Evolutionary conservation across 2,797 vertebrate genomes (phyloP), one percentile per base, ranked within the genome.

Genomic region (Gallirallus australis): DNA sequence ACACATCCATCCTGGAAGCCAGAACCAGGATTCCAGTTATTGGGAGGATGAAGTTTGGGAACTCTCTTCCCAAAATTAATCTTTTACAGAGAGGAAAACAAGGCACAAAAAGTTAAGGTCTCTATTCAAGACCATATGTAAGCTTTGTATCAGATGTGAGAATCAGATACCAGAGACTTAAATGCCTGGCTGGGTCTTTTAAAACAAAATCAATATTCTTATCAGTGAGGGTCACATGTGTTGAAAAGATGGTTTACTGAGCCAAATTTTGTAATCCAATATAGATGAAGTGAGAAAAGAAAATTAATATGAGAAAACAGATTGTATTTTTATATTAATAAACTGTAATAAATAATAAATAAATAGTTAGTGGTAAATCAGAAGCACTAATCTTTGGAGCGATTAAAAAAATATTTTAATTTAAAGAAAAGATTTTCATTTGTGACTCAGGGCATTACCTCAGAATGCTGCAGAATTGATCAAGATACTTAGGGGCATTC

Each of bases 131-230:
- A 71, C 71, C 8, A 39, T 61, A 28, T 8, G 39, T 39, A 40
- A 81, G 20, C 6, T 83, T 83, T 90, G 24, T 57, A 23, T 50
- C 50, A 81, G 53, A 82, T 19, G 39, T 53, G 4, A 28, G 57
- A 80, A 71, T 87, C 24, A 60, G 27, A 80, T 47, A 78, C 12
- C 2, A 2, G 28, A 78, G 33, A 53, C 24, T 75, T 77, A 85
- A 87, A 82, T 81, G 23, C 9, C 60, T 56, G n/a, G 18, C 9
- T 27, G 70, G 16, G 25, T 53, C 28, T 20, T 47, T 60, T 70
- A 82, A 91, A 95, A 88, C 3, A 81, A 73, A 79, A 79, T 64
- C 85, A 88, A 21, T 81, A 47, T 60, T 91, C 53, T 73, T 64
- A 45, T 53, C 48, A 70, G 25, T 68, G 37, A 52, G 52, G 11